Percentiles rank a stretch among this genome's conserved stretches.
These are phyloP conservation scores for Elgonia sp. DNA, from an alignment of 2,888 invertebrate genomes.

Conservation along the genomic window DNA sequence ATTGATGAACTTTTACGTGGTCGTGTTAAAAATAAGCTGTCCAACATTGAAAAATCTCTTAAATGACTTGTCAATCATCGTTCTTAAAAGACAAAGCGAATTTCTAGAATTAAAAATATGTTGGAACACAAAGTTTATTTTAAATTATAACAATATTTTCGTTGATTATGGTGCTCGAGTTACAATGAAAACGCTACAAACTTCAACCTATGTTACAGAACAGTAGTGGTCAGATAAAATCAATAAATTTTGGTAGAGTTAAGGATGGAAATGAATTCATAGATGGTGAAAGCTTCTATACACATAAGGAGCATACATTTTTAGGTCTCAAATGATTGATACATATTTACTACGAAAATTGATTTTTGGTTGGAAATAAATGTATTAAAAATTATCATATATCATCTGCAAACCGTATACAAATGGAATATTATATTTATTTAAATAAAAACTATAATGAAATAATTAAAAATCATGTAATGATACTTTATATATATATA, in stretches of 20 bases:
- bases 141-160: no score
- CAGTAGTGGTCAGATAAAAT: slow-evolving; percentile 53
- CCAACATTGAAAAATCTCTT: background rate
- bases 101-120: background rate
- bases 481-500: no score
- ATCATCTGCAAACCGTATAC: no score
- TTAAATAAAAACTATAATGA: no score
- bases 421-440: no score
- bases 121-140: no score
- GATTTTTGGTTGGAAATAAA: background rate
- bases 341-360: background rate
- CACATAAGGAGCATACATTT: background rate
- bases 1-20: background rate
- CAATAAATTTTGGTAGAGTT: slow-evolving; percentile 53
- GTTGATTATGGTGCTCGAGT: background rate
- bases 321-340: background rate
- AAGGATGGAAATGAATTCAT: slow-evolving; percentile 53
- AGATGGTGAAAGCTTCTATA: background rate
- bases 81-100: background rate
- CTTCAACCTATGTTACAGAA: slow-evolving; percentile 36
- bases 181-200: slow-evolving; percentile 5
- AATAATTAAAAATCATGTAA: no score
- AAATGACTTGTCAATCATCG: background rate
- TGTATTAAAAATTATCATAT: background rate
- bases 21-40: slow-evolving; percentile 8